phyloP scores from a whole-genome alignment of 2,113 vertebrate genomes.

The Aptenodytes forsteri region DNA sequence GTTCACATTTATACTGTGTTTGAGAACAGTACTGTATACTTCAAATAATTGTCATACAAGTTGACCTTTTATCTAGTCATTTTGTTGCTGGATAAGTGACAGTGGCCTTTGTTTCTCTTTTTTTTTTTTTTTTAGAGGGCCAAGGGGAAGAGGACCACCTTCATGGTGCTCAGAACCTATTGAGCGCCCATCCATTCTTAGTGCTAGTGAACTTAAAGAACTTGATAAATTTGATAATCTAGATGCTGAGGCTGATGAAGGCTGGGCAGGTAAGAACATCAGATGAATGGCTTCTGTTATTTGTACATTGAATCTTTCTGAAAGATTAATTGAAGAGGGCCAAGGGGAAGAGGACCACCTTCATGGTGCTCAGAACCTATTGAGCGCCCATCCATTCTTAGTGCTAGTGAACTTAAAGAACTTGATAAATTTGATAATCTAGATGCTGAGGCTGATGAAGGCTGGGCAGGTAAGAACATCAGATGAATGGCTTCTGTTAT shows the following conservation, averaged over 20 bases:
- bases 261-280: constrained; percentile 91
- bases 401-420: constrained; percentile 94
- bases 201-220: constrained; percentile 94
- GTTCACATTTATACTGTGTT: not conserved
- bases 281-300: not conserved
- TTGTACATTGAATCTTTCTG: not conserved
- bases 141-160: constrained; percentile 81
- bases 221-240: constrained; percentile 95
- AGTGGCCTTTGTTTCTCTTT: not conserved
- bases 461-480: constrained; percentile 91
- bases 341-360: constrained; percentile 81
- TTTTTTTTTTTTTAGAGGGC: constrained; percentile 69
- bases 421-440: constrained; percentile 95
- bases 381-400: constrained; percentile 94
- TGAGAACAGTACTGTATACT: not conserved
- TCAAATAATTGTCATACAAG: not conserved
- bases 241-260: constrained; percentile 95
- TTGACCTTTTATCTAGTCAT: not conserved
- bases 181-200: constrained; percentile 94
- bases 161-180: constrained; percentile 86
- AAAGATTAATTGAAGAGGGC: constrained; percentile 70
- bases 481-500: not conserved
- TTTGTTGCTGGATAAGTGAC: not conserved
- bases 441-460: constrained; percentile 95
- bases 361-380: constrained; percentile 86